A percentile compares a stretch with the other conserved stretches of the same genome.
phyloP scores from a whole-genome alignment of 2,888 invertebrate genomes.

The Eilema sororculum region DNA sequence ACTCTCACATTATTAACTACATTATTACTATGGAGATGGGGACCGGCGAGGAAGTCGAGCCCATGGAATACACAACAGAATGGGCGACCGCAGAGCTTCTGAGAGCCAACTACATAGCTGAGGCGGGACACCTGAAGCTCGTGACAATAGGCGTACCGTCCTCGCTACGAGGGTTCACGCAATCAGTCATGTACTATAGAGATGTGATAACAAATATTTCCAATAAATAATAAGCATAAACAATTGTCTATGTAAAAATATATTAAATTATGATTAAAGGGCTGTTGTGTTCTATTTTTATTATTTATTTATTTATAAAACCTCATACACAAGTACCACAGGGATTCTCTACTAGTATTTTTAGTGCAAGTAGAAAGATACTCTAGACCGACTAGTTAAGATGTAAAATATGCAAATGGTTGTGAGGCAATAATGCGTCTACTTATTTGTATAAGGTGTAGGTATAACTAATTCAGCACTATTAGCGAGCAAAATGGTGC shows the following conservation, averaged over 20 bases:
- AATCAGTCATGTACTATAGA: constrained; percentile 68
- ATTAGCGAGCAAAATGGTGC: no score
- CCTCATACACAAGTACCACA: no score
- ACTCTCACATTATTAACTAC: constrained; percentile 66
- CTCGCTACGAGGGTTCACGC: constrained; percentile 73
- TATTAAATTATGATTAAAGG: constrained; percentile 49
- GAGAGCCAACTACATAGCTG: constrained; percentile 68
- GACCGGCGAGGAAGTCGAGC: constrained; percentile 40
- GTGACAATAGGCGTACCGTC: constrained; percentile 67
- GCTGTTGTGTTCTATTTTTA: constrained; percentile 27
- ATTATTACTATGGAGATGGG: constrained; percentile 58
- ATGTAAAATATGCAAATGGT: no score
- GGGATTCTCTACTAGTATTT: no score
- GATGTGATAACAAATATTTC: constrained; percentile 56
- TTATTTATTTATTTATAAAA: no score
- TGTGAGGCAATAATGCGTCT: no score
- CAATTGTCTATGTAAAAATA: constrained; percentile 35
- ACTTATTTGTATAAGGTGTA: no score
- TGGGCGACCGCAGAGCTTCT: constrained; percentile 71
- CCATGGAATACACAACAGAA: constrained; percentile 57
- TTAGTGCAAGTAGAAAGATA: no score
- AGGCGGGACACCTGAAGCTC: constrained; percentile 77
- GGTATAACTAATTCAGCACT: no score
- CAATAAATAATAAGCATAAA: constrained; percentile 47
- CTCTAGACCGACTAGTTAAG: no score